A percentile compares a stretch with the other conserved stretches of the same genome.
Conservation (phyloP, 2,113 vertebrate genomes). For the Amazona guildingii region DNA sequence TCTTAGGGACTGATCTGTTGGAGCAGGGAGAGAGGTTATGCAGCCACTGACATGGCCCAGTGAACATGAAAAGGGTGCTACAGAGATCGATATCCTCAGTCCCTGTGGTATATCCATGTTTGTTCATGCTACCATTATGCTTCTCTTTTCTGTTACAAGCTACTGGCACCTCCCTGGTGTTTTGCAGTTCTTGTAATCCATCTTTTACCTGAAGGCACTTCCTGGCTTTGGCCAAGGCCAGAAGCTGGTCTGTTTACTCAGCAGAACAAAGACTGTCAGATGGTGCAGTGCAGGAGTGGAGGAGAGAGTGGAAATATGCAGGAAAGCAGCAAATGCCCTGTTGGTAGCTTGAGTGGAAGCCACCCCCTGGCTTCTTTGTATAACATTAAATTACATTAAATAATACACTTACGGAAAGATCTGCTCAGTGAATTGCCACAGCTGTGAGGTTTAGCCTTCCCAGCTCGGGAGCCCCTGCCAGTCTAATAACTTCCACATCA, state of each 20-base stretch:
- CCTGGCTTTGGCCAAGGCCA: background rate
- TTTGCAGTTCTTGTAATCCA: background rate
- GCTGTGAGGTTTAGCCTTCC: background rate
- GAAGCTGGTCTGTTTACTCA: background rate
- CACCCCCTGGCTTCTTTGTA: accelerated
- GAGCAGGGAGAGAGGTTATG: background rate
- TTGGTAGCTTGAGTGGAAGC: background rate
- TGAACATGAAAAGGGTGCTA: background rate
- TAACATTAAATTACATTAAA: background rate
- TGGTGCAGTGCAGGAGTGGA: background rate
- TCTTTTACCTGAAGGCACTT: background rate
- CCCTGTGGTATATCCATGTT: accelerated
- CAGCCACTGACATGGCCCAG: background rate
- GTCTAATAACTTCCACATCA: background rate
- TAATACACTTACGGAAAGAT: background rate
- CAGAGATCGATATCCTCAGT: background rate
- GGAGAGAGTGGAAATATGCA: background rate
- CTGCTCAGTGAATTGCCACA: background rate
- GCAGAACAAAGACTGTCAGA: background rate
- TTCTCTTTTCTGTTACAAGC: background rate
- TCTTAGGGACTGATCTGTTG: background rate
- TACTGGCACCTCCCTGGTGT: background rate
- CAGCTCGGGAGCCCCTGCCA: background rate
- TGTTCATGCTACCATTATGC: background rate
- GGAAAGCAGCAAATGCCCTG: background rate